Evolutionary conservation across 2,888 invertebrate genomes (phyloP).

Genomic region (Diaprepes abbreviatus): DNA sequence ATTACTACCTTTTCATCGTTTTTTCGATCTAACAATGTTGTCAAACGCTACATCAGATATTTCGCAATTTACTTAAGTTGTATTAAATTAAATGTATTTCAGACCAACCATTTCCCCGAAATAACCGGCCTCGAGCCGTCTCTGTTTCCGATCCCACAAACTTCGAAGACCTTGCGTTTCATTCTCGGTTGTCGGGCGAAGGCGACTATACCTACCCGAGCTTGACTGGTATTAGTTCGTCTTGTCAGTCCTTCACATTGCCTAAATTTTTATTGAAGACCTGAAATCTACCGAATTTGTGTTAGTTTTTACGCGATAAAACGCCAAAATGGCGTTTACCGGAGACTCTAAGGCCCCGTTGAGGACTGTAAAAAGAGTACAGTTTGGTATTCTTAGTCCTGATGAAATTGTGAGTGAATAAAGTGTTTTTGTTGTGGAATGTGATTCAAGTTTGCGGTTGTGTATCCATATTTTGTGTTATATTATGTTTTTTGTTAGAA

Average conservation of each 20-base stretch:
- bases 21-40: too few relatives aligned
- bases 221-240: slow-evolving; percentile 19
- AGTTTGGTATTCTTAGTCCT: slow-evolving; percentile 98
- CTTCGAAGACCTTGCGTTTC: slow-evolving; percentile 24
- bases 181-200: slow-evolving; percentile 8
- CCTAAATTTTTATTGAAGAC: neutral
- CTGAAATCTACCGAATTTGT: neutral
- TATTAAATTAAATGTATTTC: too few relatives aligned
- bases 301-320: slow-evolving; percentile 27
- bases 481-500: too few relatives aligned
- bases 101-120: too few relatives aligned
- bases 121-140: neutral
- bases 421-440: slow-evolving; percentile 18
- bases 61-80: too few relatives aligned
- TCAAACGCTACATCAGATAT: too few relatives aligned
- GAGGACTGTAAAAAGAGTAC: slow-evolving; percentile 93
- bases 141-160: neutral
- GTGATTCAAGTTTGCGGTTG: neutral
- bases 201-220: slow-evolving; percentile 15
- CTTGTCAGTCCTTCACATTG: slow-evolving; percentile 22
- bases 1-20: too few relatives aligned
- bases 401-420: slow-evolving; percentile 95
- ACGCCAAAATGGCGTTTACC: slow-evolving; percentile 70
- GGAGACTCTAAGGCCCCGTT: slow-evolving; percentile 94
- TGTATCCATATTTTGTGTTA: slow-evolving; percentile 4